Conservation (phyloP, 2,113 vertebrate genomes). For the Gadus chalcogrammus region DNA sequence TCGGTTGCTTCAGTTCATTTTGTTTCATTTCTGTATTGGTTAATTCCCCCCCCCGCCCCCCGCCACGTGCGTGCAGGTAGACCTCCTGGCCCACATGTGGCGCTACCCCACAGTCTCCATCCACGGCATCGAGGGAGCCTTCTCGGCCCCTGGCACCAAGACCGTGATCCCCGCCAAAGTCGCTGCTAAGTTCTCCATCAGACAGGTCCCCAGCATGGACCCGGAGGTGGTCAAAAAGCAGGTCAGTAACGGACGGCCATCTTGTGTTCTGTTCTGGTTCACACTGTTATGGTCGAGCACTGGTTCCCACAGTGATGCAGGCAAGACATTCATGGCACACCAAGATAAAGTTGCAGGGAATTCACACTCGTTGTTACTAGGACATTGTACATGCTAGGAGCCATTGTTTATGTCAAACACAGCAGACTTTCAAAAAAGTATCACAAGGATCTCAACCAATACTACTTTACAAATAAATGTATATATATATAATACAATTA, state of each 20-base stretch:
- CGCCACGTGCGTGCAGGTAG: slow-evolving; percentile 70
- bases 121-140: slow-evolving; percentile 89
- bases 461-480: not conserved
- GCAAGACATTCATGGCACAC: too few relatives aligned
- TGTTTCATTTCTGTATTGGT: not conserved
- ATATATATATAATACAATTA: not conserved
- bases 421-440: not conserved
- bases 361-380: too few relatives aligned
- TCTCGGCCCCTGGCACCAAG: slow-evolving; percentile 80
- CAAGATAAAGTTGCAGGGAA: too few relatives aligned
- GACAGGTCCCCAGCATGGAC: slow-evolving; percentile 86
- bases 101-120: slow-evolving; percentile 85
- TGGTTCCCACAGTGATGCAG: too few relatives aligned
- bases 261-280: not conserved
- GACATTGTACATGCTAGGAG: too few relatives aligned
- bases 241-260: slow-evolving; percentile 58
- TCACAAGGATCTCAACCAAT: not conserved
- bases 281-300: not conserved
- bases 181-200: slow-evolving; percentile 88
- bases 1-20: not conserved
- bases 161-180: slow-evolving; percentile 90
- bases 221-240: slow-evolving; percentile 76
- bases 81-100: slow-evolving; percentile 85
- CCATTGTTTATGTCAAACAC: not conserved
- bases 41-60: not conserved